These are phyloP conservation scores for Andrena cerasifolii DNA, from an alignment of 1,140 invertebrate species.

Conservation along the genomic window DNA sequence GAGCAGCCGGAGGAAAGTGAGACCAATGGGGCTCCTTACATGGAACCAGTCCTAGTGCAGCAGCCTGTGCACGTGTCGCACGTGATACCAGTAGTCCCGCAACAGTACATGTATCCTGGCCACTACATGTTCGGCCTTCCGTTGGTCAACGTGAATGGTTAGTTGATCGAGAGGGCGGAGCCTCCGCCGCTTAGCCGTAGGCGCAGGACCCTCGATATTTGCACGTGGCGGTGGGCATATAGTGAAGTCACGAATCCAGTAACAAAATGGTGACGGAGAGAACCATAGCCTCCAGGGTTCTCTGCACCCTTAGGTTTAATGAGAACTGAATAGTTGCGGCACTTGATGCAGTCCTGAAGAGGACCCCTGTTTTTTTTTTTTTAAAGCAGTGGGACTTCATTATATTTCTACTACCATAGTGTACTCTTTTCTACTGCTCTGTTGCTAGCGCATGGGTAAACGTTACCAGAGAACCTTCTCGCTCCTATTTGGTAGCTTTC, in stretches of 20 bases:
- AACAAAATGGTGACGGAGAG: no score
- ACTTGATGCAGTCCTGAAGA: no score
- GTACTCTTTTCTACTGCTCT: not conserved
- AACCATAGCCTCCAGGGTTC: no score
- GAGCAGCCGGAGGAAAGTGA: conserved; percentile 55
- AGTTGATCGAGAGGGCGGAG: conserved; percentile 58
- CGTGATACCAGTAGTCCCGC: conserved; percentile 74
- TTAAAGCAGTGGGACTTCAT: no score
- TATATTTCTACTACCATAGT: no score
- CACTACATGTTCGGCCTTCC: conserved; percentile 82
- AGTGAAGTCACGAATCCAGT: no score
- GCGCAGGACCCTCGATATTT: conserved; percentile 12
- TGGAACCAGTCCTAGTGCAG: conserved; percentile 70
- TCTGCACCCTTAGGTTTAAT: no score
- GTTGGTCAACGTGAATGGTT: conserved; percentile 82
- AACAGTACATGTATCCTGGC: conserved; percentile 81
- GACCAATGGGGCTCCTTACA: conserved; percentile 36
- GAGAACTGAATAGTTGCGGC: no score
- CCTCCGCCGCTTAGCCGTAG: not conserved
- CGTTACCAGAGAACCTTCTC: not conserved
- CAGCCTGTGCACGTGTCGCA: conserved; percentile 74
- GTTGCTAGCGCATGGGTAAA: conserved; percentile 45
- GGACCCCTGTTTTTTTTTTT: no score
- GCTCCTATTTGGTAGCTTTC: conserved; percentile 52
- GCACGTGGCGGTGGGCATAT: no score